Evolutionary conservation across 2,113 vertebrate genomes (phyloP), one percentile per base, ranked within the genome.

Genomic region (Centropus unirufus): DNA sequence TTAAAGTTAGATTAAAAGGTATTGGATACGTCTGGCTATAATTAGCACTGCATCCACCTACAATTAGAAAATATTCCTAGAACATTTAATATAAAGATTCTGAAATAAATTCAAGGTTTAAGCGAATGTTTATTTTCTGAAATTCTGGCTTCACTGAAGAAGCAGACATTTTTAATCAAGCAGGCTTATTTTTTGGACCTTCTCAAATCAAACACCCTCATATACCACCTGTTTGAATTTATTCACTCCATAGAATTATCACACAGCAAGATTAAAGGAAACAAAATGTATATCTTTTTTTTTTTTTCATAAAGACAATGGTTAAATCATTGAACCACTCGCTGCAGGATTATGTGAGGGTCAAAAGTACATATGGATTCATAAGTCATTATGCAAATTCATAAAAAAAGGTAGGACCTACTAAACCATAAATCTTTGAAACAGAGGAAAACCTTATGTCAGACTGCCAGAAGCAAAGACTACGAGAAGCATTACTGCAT

Each of bases 111-210:
- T 52, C 1, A 34, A 19, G 8, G 40, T 61, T 89, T 92, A 54
- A 61, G 22, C 15, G 72, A 83, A 55, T 17, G 24, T 51, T 26
- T 66, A 27, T 90, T 93, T 93, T 74, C 68, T 73, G 74, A 83
- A 84, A 78, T 69, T 88, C 47, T 58, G 17, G 23, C 27, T 92
- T 90, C 44, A 44, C 63, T 66, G n/a, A 59, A 69, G 67, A 93
- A 63, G 12, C 47, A 78, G 44, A 92, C 66, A 87, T 83, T 94
- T 93, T 88, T 86, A 86, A 93, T 81, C 90, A 92, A 93, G 55
- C 11, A 86, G 22, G 44, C 34, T n/a, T 93, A 93, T 67, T 90
- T 92, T 49, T 70, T 49, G 61, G 51, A 74, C 78, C 27, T 76
- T 90, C 67, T 92, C 86, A 80, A 95, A 67, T 8, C 6, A 86